Conservation (phyloP, 2,888 invertebrate species). For the Camptogramma bilineatum region DNA sequence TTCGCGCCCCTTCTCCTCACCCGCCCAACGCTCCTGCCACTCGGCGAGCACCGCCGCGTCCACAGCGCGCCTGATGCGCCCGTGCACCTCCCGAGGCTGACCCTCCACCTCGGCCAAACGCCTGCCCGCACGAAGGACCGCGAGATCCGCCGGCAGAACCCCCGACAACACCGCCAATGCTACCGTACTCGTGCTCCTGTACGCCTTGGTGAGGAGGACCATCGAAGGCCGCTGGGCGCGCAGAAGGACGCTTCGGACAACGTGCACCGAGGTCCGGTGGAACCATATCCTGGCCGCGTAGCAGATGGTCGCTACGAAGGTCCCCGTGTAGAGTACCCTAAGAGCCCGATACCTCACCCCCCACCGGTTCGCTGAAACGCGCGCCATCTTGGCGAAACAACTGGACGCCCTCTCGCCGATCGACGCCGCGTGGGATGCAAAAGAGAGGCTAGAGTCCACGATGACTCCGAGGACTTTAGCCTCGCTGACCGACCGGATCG, state of each 20-base stretch:
- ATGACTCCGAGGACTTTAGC: conserved; percentile 13
- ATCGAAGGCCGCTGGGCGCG: conserved; percentile 3
- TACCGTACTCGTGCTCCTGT: conserved; percentile 5
- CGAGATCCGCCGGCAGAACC: conserved; percentile 17
- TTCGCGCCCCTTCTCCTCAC: background rate
- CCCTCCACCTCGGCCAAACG: background rate
- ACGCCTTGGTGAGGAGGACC: conserved; percentile 19
- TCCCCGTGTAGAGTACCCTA: background rate
- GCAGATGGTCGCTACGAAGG: background rate
- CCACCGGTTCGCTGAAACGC: background rate
- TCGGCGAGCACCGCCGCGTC: background rate
- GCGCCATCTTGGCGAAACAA: conserved; percentile 3
- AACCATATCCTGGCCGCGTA: conserved; percentile 11
- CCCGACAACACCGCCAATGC: conserved; percentile 19
- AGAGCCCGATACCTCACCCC: conserved; percentile 1
- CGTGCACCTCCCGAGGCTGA: background rate
- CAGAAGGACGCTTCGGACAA: conserved; percentile 3
- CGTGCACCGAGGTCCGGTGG: conserved; percentile 1
- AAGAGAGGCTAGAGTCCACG: background rate
- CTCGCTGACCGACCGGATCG: background rate
- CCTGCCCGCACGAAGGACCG: conserved; percentile 9
- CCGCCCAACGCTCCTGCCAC: conserved; percentile 7
- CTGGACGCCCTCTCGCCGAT: conserved; percentile 1
- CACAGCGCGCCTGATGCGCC: background rate
- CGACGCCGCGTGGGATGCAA: conserved; percentile 2